A percentile compares a stretch with the other conserved stretches of the same genome.
Conservation (phyloP, 2,113 vertebrate genomes). For the Pipra filicauda region DNA sequence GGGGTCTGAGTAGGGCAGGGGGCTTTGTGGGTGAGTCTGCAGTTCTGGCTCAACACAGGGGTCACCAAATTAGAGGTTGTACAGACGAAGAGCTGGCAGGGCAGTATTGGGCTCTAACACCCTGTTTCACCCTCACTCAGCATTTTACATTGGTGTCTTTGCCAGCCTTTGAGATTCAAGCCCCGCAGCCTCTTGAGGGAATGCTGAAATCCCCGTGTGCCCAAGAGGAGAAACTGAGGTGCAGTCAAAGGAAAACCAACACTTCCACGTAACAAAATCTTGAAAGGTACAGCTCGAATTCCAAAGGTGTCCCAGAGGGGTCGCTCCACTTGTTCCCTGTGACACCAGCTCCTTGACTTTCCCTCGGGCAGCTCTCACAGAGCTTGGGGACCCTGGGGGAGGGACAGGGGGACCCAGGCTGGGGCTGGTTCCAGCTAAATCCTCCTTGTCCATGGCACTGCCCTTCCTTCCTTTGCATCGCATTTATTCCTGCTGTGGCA, state of each 20-base stretch:
- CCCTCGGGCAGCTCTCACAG: not conserved
- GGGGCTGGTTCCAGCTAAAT: not conserved
- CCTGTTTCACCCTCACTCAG: not conserved
- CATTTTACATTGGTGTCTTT: not conserved
- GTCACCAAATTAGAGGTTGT: not conserved
- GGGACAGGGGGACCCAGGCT: not conserved
- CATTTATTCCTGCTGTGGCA: not conserved
- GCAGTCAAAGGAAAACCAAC: not conserved
- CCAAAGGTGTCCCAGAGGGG: not conserved
- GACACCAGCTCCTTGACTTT: accelerated
- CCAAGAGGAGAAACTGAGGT: not conserved
- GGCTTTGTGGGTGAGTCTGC: not conserved
- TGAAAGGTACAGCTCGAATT: not conserved
- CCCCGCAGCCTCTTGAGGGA: not conserved
- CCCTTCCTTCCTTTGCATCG: not conserved
- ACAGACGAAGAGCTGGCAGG: not conserved
- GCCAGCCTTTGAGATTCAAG: not conserved
- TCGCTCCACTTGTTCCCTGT: not conserved
- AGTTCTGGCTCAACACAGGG: not conserved
- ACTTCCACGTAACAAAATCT: not conserved
- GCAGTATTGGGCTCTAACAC: not conserved
- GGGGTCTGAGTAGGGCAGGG: not conserved
- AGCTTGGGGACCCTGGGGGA: accelerated
- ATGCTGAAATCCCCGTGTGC: not conserved
- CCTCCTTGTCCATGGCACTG: not conserved